Evolutionary conservation across 2,113 vertebrate genomes (phyloP).

Genomic region (Ibidorhyncha struthersii): DNA sequence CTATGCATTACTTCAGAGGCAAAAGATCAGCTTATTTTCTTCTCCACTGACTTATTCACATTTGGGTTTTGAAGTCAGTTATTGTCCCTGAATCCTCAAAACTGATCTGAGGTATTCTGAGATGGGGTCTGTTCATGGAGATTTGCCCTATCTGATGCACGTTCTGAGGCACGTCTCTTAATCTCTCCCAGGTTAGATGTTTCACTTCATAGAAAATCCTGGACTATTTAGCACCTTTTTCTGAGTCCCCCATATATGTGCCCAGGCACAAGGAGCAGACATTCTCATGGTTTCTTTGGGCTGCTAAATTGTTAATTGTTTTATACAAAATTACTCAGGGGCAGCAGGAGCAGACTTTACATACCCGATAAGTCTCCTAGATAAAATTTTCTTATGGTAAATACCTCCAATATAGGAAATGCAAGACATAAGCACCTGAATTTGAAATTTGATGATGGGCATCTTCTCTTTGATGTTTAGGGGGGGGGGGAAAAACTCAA

Average conservation of each 20-base stretch:
- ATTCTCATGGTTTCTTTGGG: neutral
- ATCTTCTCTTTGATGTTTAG: neutral
- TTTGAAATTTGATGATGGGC: neutral
- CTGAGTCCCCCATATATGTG: neutral
- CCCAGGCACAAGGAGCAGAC: neutral
- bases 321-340: neutral
- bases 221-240: rapidly evolving
- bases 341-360: neutral
- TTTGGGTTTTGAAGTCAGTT: neutral
- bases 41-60: neutral
- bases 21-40: neutral
- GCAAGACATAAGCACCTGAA: neutral
- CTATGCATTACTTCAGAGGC: neutral
- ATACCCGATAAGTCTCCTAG: neutral
- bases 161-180: neutral
- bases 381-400: neutral
- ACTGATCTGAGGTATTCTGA: neutral
- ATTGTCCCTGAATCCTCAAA: neutral
- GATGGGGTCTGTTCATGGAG: neutral
- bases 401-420: neutral
- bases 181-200: neutral
- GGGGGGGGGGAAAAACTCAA: rapidly evolving
- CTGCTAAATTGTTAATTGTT: neutral
- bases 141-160: neutral
- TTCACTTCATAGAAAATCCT: neutral